Conservation (phyloP, 2,888 invertebrate species). For the Macroteleia sp. region DNA sequence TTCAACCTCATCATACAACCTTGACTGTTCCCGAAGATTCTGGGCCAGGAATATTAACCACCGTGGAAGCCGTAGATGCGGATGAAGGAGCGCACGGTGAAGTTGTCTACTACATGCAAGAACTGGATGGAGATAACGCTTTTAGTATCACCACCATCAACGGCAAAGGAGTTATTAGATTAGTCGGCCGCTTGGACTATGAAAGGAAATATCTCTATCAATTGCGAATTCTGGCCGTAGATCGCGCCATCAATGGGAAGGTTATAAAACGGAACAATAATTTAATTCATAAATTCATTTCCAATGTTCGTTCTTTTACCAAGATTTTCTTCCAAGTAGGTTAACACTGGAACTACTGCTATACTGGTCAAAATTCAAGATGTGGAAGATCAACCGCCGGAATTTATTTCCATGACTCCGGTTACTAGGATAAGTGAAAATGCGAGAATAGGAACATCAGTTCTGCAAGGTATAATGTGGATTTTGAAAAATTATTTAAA, state of each 20-base stretch:
- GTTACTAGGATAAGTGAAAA: conserved; percentile 95
- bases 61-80: conserved; percentile 93
- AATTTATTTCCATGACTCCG: conserved; percentile 93
- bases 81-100: conserved; percentile 97
- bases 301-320: neutral
- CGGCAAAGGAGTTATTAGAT: conserved; percentile 92
- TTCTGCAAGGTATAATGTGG: conserved; percentile 93
- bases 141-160: conserved; percentile 93
- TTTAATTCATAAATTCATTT: neutral
- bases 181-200: conserved; percentile 92
- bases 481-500: too few relatives aligned
- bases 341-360: conserved; percentile 96
- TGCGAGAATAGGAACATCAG: conserved; percentile 91
- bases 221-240: conserved; percentile 91
- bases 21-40: conserved; percentile 92
- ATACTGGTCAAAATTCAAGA: conserved; percentile 94
- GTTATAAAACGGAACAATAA: conserved; percentile 62
- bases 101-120: conserved; percentile 94
- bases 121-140: conserved; percentile 90
- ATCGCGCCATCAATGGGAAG: conserved; percentile 88
- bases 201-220: conserved; percentile 95
- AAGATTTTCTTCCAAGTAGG: conserved; percentile 75
- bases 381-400: conserved; percentile 96
- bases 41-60: conserved; percentile 89
- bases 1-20: conserved; percentile 93